Conservation (phyloP, 1,140 invertebrate genomes). For the Oryzaephilus surinamensis region DNA sequence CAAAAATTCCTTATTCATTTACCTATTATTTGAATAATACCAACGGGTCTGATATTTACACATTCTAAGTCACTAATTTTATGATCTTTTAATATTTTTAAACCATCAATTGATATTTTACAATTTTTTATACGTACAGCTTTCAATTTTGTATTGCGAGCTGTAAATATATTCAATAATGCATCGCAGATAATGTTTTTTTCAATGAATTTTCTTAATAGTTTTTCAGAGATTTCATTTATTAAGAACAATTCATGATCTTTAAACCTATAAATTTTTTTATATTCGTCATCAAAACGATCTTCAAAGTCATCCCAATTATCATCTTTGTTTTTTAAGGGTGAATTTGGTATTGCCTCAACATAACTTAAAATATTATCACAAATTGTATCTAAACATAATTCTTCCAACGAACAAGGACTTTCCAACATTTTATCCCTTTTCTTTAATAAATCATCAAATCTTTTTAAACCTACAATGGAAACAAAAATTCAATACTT, state of each 20-base stretch:
- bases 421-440: constrained; percentile 62
- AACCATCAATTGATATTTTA: constrained; percentile 49
- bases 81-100: constrained; percentile 55
- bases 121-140: constrained; percentile 42
- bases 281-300: background rate
- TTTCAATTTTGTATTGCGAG: constrained; percentile 51
- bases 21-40: constrained; percentile 29
- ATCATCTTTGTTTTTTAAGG: background rate
- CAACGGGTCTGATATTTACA: constrained; percentile 24
- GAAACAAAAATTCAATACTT: no score
- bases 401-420: constrained; percentile 51
- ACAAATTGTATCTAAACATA: constrained; percentile 59
- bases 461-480: no score
- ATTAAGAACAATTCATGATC: constrained; percentile 56
- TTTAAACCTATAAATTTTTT: constrained; percentile 39
- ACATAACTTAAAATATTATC: constrained; percentile 51
- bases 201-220: constrained; percentile 51
- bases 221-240: constrained; percentile 54
- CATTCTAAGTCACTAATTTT: constrained; percentile 55
- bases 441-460: no score
- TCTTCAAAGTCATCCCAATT: constrained; percentile 1
- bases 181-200: constrained; percentile 54
- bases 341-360: no score
- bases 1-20: constrained; percentile 3
- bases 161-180: constrained; percentile 54